Percentiles rank a stretch among this genome's conserved stretches.
Conservation (phyloP, 2,113 vertebrate genomes). For the Myiagra hebetior region DNA sequence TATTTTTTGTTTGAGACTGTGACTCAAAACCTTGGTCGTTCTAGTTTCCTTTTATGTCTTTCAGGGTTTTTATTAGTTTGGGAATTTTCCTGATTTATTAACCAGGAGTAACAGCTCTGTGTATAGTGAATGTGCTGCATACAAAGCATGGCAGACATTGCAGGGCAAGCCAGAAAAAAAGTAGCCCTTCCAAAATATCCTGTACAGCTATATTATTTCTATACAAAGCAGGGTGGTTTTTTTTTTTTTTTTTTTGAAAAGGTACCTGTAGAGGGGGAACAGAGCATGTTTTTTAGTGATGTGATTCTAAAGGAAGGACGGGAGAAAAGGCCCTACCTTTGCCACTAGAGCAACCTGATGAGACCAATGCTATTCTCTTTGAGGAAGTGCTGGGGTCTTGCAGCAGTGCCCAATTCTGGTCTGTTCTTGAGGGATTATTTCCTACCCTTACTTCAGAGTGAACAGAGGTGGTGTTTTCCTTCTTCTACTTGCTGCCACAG, state of each 20-base stretch:
- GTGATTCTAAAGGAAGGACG: neutral
- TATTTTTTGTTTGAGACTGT: neutral
- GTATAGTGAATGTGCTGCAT: neutral
- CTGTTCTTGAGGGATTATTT: neutral
- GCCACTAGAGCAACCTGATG: neutral
- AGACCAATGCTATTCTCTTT: neutral
- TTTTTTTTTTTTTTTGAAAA: neutral
- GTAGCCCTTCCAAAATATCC: neutral
- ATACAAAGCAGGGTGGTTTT: neutral
- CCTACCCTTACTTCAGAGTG: neutral
- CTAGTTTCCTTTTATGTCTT: neutral
- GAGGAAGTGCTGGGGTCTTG: neutral
- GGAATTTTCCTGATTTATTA: neutral
- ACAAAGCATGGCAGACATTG: neutral
- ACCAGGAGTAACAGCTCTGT: neutral
- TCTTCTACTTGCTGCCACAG: neutral
- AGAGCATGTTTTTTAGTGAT: neutral
- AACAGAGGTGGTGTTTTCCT: neutral
- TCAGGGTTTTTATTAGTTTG: neutral
- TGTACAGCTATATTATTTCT: neutral
- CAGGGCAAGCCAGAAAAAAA: neutral
- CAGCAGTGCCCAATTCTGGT: neutral
- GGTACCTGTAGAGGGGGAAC: rapidly evolving
- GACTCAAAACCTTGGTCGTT: neutral
- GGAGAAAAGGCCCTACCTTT: neutral